A percentile compares a stretch with the other conserved stretches of the same genome.
phyloP scores from a whole-genome alignment of 2,113 vertebrate genomes.

The Leptocoma aspasia region DNA sequence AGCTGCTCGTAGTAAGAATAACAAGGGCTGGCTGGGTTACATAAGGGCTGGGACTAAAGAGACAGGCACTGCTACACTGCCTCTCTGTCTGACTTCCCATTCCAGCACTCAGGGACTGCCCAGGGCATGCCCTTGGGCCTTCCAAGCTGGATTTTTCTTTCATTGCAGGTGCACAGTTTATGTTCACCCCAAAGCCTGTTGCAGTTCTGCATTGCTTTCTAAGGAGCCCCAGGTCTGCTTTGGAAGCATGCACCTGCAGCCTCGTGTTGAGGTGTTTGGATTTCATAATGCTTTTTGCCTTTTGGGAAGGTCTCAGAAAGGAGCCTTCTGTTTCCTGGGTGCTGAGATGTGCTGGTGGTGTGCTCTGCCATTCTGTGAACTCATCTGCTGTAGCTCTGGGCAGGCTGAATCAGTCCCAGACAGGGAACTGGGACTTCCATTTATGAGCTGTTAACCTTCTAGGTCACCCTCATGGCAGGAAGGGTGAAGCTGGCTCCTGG shows the following conservation, averaged over 20 bases:
- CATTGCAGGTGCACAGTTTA: rapidly evolving
- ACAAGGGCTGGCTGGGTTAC: background rate
- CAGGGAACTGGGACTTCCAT: rapidly evolving
- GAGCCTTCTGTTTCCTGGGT: background rate
- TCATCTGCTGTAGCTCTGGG: rapidly evolving
- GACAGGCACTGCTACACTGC: background rate
- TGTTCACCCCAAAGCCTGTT: background rate
- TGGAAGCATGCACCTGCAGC: background rate
- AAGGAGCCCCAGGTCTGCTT: background rate
- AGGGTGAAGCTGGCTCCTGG: background rate
- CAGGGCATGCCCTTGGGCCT: background rate
- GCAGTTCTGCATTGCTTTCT: background rate
- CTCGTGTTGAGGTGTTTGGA: background rate
- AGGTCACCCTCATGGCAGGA: background rate
- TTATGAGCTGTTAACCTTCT: background rate
- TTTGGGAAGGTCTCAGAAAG: background rate
- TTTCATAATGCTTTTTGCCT: background rate
- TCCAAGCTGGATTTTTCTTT: background rate
- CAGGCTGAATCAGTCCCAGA: background rate
- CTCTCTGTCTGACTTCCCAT: background rate
- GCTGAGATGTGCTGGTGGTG: background rate
- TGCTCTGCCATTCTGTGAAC: background rate
- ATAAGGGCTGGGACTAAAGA: background rate
- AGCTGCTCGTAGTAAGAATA: background rate
- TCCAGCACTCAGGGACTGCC: background rate